Base-by-base conservation (phyloP, 1,140 invertebrate genomes). In the Myzus persicae region DNA sequence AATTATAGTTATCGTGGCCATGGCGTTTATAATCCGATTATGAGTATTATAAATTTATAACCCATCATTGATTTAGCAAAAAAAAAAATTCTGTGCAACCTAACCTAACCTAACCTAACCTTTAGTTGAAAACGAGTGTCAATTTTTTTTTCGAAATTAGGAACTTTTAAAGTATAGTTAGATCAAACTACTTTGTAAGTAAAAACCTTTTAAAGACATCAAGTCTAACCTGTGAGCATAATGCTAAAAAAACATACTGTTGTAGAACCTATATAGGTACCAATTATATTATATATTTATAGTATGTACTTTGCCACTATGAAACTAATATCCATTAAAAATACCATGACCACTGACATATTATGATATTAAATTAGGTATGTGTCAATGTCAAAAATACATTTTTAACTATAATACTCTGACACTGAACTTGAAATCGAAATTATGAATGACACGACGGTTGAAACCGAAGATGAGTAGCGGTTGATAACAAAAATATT, bases 371-470 rank as follows among this genome's bases (percentile, higher is more conserved):
- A n/a, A 38, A 38, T 82, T 82, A 82, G 22, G 36, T 82, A n/a
- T n/a, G 42, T 44, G 42, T 92, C 90, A 76, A 76, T 54, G 90
- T 92, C 90, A 24, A 76, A 91, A 76, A 76, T 36, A 44, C 44
- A 44, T 89, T n/a, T 44, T 24, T 40, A 36, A 31, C 36, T 54
- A 90, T 90, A 14, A 67, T 67, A 26, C 40, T 90, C 20, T 85
- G 91, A 85, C 91, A 93, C 84, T 93, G 91, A 93, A 93, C 91
- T 93, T 93, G 91, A 93, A 93, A 93, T 38, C 91, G 36, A 84
- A 48, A 84, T n/a, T n/a, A 92, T 38, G 91, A 84, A 84, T 46
- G 26, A 81, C 40, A 26, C 26, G 67, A 44, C 26, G 44, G 31
- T n/a, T n/a, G 44, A 9, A 46, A 36, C 31, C 11, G 31, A 42